Base-by-base conservation (phyloP, 2,888 invertebrate genomes). In the Lucinisca nassula region DNA sequence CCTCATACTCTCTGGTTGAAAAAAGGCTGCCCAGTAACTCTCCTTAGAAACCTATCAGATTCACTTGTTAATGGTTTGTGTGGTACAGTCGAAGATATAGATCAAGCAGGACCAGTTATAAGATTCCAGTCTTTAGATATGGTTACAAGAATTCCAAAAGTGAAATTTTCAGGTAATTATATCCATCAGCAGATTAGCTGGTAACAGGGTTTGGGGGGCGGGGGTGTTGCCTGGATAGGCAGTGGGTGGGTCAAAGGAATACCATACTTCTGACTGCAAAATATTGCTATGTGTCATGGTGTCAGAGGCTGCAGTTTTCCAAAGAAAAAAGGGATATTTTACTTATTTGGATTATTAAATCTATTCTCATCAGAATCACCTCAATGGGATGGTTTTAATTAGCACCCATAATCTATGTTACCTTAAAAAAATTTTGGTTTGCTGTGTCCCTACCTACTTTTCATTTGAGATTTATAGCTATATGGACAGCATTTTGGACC, bases 141-240 rank as follows among this genome's bases (percentile, higher is more conserved):
- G 4, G 21, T 21, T 67, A 35, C 30, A 24, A 35, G 32, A 17
- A n/a, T 74, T 40, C 74, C 74, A 40, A 74, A 74, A 14, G 74
- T 74, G 30, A 74, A 74, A 45, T 74, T 74, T 45, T 38, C 74
- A 45, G 45, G 74, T 74, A 73, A 38, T 24, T 40, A 38, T 21
- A 37, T 40, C 51, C 51, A 51, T 51, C 51, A 51, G 21, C 51
- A 51, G 51, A 51, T 51, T 51, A 51, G 51, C 51, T 51, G 51
- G 51, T 51, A 51, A 51, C 67, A 21, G 51, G 51, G 51, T 21
- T n/a, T n/a, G n/a, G n/a, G n/a, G n/a, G 35, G 35, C 38, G n/a
- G n/a, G 4, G 10, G 12, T 49, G 49, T 67, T 10, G 10, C 45
- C 30, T 74, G 45, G 74, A 24, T 45, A 32, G 27, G 32, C 74